A percentile compares a stretch with the other conserved stretches of the same genome.
Conservation (phyloP, 2,888 invertebrate genomes). For the Sinohyriopsis cumingii region DNA sequence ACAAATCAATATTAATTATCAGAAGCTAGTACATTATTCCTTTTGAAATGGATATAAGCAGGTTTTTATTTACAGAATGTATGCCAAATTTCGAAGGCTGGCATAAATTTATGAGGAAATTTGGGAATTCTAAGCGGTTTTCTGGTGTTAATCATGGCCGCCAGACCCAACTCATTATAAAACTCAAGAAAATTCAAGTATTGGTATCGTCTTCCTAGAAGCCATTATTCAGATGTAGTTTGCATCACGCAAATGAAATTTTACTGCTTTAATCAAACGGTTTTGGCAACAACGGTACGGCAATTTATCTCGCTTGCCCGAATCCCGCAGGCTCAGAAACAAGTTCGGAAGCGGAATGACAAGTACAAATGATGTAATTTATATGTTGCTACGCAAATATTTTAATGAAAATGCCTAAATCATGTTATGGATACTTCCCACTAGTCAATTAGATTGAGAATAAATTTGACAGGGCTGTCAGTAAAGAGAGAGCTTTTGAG, state of each 20-base stretch:
- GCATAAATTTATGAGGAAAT: too few species aligned
- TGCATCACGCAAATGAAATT: constrained; percentile 47
- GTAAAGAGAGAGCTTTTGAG: constrained; percentile 36
- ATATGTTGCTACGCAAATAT: constrained; percentile 42
- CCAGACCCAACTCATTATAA: constrained; percentile 18
- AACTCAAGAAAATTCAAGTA: constrained; percentile 31
- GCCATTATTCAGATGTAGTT: constrained; percentile 44
- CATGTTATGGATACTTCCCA: constrained; percentile 28
- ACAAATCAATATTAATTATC: too few species aligned
- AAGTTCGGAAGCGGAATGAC: constrained; percentile 29
- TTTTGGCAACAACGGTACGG: constrained; percentile 37
- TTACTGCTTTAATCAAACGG: constrained; percentile 46
- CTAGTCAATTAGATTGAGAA: constrained; percentile 36
- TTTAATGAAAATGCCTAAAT: constrained; percentile 41
- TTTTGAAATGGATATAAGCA: constrained; percentile 22
- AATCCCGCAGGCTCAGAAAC: constrained; percentile 26
- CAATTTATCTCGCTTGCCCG: constrained; percentile 39
- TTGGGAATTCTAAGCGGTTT: too few species aligned
- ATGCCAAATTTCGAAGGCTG: too few species aligned
- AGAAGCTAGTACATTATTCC: constrained; percentile 6
- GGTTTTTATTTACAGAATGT: constrained; percentile 7
- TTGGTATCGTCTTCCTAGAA: constrained; percentile 41
- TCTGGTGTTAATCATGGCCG: too few species aligned
- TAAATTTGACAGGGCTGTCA: constrained; percentile 43
- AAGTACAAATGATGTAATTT: constrained; percentile 48